Conservation (phyloP, 2,113 vertebrate species). For the Seriola dumerili region DNA sequence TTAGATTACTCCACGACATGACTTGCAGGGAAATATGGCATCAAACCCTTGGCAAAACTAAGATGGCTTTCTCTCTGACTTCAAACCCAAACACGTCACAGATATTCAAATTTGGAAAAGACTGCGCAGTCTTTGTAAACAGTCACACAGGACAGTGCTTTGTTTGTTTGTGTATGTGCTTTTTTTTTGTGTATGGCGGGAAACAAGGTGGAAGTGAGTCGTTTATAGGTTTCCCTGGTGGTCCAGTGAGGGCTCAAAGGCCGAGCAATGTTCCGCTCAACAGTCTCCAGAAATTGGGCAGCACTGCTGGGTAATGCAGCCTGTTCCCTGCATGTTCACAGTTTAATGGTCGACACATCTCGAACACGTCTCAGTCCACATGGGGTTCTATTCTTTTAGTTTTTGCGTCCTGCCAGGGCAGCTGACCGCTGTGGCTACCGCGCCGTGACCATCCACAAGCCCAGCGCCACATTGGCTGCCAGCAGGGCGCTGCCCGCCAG, state of each 20-base stretch:
- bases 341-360: slow-evolving; percentile 53
- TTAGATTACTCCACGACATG: background rate
- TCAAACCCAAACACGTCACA: slow-evolving; percentile 30
- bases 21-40: slow-evolving; percentile 7
- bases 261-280: slow-evolving; percentile 33
- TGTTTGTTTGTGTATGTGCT: slow-evolving; percentile 63
- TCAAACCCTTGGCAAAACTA: background rate
- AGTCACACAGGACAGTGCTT: slow-evolving; percentile 52
- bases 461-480: slow-evolving; percentile 96
- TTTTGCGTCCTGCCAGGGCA: background rate
- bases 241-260: slow-evolving; percentile 29
- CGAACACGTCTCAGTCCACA: background rate
- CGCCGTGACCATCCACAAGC: slow-evolving; percentile 98
- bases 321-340: slow-evolving; percentile 51
- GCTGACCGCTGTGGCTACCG: slow-evolving; percentile 81
- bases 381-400: background rate
- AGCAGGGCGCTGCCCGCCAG: slow-evolving; percentile 94
- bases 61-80: background rate
- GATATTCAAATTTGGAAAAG: background rate
- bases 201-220: slow-evolving; percentile 16
- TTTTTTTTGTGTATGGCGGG: slow-evolving; percentile 37
- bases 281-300: slow-evolving; percentile 24
- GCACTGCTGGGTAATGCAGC: slow-evolving; percentile 39
- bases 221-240: slow-evolving; percentile 38
- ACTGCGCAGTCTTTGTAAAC: slow-evolving; percentile 56